Evolutionary conservation across 2,888 invertebrate species (phyloP).

Genomic region (Macrosiphum euphorbiae): DNA sequence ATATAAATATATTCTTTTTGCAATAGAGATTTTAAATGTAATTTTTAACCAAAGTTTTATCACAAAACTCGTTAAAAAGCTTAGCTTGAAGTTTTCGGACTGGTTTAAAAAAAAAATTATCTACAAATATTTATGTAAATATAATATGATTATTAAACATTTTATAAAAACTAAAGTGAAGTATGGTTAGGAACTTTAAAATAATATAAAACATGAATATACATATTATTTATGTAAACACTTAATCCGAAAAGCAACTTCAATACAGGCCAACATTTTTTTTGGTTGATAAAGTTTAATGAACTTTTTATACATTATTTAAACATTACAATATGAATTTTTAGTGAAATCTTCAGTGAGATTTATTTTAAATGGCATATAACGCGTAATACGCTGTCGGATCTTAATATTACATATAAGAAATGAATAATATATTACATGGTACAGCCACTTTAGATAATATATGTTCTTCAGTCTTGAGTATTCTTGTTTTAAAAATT

Average conservation of each 20-base stretch:
- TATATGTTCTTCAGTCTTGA: not conserved
- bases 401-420: not conserved
- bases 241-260: not conserved
- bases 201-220: not conserved
- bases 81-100: not conserved
- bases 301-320: not conserved
- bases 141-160: not conserved
- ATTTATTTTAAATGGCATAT: not conserved
- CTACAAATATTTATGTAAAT: not conserved
- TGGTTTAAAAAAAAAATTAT: not conserved
- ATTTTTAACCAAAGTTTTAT: not conserved
- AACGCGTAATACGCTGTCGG: not conserved
- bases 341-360: not conserved
- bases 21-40: not conserved
- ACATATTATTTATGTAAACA: not conserved
- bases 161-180: not conserved
- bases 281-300: not conserved
- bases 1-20: not conserved
- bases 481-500: not conserved
- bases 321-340: not conserved
- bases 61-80: not conserved
- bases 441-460: not conserved
- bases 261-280: not conserved
- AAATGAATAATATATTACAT: not conserved
- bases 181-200: not conserved